A percentile compares a stretch with the other conserved stretches of the same genome.
Conservation (phyloP, 2,888 invertebrate species). For the Axea sp. region DNA sequence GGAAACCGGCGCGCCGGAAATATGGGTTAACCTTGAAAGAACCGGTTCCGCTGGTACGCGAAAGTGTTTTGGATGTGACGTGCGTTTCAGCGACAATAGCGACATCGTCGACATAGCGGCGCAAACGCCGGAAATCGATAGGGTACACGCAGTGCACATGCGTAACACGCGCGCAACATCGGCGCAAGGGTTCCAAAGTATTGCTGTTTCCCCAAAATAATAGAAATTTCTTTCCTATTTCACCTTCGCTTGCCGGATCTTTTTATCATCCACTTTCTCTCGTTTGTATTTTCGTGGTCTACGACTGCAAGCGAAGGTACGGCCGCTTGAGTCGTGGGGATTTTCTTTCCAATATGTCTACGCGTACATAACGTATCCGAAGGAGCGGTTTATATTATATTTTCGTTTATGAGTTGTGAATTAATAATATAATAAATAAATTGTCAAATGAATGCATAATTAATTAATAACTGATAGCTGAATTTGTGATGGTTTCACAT, state of each 20-base stretch:
- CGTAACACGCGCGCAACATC: slow-evolving; percentile 66
- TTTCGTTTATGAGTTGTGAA: too few species aligned
- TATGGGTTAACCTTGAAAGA: slow-evolving; percentile 78
- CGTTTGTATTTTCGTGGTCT: too few species aligned
- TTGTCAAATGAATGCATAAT: too few species aligned
- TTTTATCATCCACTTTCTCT: too few species aligned
- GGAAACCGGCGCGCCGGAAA: slow-evolving; percentile 66
- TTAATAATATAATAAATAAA: too few species aligned
- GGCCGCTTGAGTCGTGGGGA: too few species aligned
- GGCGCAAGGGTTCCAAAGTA: slow-evolving; percentile 64
- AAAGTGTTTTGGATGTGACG: slow-evolving; percentile 76
- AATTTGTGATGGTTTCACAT: too few species aligned
- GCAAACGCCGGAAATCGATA: slow-evolving; percentile 76
- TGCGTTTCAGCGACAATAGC: slow-evolving; percentile 65
- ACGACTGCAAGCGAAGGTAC: too few species aligned
- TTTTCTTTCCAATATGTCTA: too few species aligned
- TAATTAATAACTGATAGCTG: too few species aligned
- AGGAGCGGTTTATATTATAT: too few species aligned
- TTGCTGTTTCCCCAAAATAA: slow-evolving; percentile 67
- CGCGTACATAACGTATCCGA: too few species aligned
- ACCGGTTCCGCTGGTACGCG: slow-evolving; percentile 75
- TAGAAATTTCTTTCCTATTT: slow-evolving; percentile 74
- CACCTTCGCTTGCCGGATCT: slow-evolving; percentile 58
- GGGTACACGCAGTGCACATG: slow-evolving; percentile 71
- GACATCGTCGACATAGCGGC: slow-evolving; percentile 71